Evolutionary conservation across 2,888 invertebrate species (phyloP).

Genomic region (Oeneis ivallda): DNA sequence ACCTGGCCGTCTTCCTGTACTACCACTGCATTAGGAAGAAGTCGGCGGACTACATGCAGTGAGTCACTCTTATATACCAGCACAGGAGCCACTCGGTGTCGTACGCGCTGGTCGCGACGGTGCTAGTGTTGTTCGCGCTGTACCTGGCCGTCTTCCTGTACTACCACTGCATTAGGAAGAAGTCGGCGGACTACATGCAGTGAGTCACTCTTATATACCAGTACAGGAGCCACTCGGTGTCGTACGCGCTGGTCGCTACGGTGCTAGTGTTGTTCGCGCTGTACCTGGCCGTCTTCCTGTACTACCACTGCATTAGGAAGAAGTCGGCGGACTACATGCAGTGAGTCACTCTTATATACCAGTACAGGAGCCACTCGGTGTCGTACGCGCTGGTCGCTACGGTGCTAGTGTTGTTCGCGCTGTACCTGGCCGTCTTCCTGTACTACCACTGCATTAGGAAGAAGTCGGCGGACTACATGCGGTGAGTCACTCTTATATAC

Average conservation of each 20-base stretch:
- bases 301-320: conserved; percentile 55
- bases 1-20: conserved; percentile 54
- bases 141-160: conserved; percentile 56
- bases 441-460: conserved; percentile 57
- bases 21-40: conserved; percentile 53
- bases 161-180: conserved; percentile 54
- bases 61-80: conserved; percentile 34
- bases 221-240: conserved; percentile 44
- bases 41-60: conserved; percentile 52
- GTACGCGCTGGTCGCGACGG: conserved; percentile 46
- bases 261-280: conserved; percentile 48
- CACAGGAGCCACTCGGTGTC: conserved; percentile 45
- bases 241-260: conserved; percentile 46
- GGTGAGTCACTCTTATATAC: conserved; percentile 41
- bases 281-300: conserved; percentile 54
- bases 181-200: conserved; percentile 51
- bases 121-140: conserved; percentile 47
- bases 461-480: conserved; percentile 49
- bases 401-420: conserved; percentile 45
- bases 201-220: conserved; percentile 37
- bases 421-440: conserved; percentile 53
- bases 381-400: conserved; percentile 47
- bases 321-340: conserved; percentile 51
- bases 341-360: conserved; percentile 36
- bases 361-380: conserved; percentile 45